Conservation (phyloP, 2,113 vertebrate genomes). For the Eubucco bourcierii region DNA sequence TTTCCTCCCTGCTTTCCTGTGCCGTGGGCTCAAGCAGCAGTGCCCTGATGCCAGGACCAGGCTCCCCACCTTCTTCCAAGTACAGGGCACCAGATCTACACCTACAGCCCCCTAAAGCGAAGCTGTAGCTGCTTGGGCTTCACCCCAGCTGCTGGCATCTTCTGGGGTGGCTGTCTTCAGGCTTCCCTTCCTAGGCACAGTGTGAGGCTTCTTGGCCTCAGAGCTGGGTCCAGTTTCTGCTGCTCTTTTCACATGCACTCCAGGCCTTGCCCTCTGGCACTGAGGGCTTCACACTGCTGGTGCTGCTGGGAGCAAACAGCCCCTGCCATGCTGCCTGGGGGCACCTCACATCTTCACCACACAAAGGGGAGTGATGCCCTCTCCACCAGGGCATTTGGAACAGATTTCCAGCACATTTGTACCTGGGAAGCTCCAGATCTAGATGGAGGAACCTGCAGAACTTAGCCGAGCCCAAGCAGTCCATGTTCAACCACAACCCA, state of each 20-base stretch:
- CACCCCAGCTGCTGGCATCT: background rate
- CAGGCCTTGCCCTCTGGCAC: background rate
- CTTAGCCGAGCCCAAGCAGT: background rate
- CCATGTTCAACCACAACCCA: background rate
- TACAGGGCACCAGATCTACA: rapidly evolving
- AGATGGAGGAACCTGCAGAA: background rate
- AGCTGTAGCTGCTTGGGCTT: background rate
- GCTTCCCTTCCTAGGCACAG: background rate
- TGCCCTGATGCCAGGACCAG: rapidly evolving
- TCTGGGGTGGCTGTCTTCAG: background rate
- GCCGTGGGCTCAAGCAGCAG: background rate
- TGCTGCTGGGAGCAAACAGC: background rate
- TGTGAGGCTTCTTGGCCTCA: background rate
- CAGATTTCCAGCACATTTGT: rapidly evolving
- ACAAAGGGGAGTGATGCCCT: background rate
- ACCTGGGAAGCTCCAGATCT: background rate
- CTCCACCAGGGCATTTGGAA: background rate
- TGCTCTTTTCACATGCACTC: background rate
- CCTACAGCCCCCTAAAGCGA: rapidly evolving
- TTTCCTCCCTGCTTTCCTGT: background rate
- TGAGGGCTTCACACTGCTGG: rapidly evolving
- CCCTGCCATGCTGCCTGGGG: rapidly evolving
- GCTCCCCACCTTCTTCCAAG: background rate
- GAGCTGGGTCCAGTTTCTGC: background rate
- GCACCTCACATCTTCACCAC: rapidly evolving